Percentiles rank a stretch among this genome's conserved stretches.
These are phyloP conservation scores for Stylophora pistillata DNA, from an alignment of 64 coral and sea anemone species.

Conservation along the genomic window DNA sequence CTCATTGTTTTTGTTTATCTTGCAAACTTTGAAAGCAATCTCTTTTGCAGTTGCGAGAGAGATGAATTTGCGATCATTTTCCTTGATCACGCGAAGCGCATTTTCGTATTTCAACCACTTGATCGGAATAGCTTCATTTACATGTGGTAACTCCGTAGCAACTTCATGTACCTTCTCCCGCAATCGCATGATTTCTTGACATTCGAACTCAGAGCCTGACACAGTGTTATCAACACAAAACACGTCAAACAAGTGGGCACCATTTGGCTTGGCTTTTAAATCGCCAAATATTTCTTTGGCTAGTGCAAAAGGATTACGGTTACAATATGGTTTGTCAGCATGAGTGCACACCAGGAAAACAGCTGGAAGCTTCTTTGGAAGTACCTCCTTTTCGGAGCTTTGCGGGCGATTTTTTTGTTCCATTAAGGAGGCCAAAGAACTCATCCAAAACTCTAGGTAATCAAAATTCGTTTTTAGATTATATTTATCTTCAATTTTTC, in stretches of 20 bases:
- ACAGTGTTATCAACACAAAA: conserved; percentile 5
- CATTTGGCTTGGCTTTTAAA: not conserved
- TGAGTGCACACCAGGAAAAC: conserved; percentile 12
- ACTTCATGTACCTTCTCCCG: not conserved
- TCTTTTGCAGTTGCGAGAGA: not conserved
- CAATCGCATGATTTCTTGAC: not conserved
- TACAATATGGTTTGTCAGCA: not conserved
- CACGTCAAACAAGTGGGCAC: not conserved
- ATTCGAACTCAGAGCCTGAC: not conserved
- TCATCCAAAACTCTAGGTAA: conserved; percentile 9
- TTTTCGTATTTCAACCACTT: conserved; percentile 9
- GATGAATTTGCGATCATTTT: not conserved
- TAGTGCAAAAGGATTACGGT: not conserved
- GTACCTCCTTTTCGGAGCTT: not conserved
- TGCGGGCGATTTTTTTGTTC: not conserved
- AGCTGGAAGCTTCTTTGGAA: not conserved
- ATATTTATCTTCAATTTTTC: not conserved
- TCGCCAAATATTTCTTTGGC: not conserved
- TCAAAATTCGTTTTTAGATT: not conserved
- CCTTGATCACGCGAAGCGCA: not conserved
- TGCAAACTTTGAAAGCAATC: not conserved
- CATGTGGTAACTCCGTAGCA: not conserved
- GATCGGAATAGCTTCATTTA: not conserved
- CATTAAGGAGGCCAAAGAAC: not conserved
- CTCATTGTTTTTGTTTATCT: not conserved